Conservation (phyloP, 2,113 vertebrate species). For the Leptobrachium leishanense region DNA sequence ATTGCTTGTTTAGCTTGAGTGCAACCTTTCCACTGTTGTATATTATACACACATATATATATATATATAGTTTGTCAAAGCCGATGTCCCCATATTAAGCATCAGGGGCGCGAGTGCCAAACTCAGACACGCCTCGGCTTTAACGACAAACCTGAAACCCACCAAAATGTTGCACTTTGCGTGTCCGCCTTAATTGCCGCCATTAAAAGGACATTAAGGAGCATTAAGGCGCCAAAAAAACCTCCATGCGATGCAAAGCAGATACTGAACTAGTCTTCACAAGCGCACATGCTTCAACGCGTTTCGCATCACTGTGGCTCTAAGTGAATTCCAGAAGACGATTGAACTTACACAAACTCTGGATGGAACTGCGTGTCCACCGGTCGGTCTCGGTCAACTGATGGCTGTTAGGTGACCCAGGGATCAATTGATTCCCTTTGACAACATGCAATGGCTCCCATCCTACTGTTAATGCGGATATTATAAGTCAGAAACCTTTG, state of each 20-base stretch:
- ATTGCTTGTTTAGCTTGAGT: too few relatives aligned
- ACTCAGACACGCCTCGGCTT: neutral
- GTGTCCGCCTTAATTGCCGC: constrained; percentile 16
- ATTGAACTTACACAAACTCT: constrained; percentile 6
- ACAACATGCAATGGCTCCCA: too few relatives aligned
- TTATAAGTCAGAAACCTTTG: too few relatives aligned
- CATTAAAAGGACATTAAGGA: constrained; percentile 40
- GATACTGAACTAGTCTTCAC: constrained; percentile 11
- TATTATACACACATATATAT: too few relatives aligned
- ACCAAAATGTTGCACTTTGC: constrained; percentile 8
- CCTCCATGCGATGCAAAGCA: neutral
- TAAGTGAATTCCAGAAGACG: constrained; percentile 13
- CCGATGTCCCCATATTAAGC: too few relatives aligned
- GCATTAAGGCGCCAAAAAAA: constrained; percentile 24
- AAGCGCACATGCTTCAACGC: neutral
- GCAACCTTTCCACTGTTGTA: too few relatives aligned
- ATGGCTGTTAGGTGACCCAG: too few relatives aligned
- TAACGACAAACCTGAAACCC: neutral
- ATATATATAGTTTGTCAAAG: too few relatives aligned
- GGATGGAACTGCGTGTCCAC: neutral
- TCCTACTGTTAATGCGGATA: too few relatives aligned
- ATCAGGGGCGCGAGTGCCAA: too few relatives aligned
- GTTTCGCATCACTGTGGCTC: constrained; percentile 1
- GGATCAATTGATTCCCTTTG: too few relatives aligned
- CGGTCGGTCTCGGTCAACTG: neutral